These are phyloP conservation scores for Odontesthes bonariensis DNA, from an alignment of 2,113 vertebrate genomes.

Conservation along the genomic window DNA sequence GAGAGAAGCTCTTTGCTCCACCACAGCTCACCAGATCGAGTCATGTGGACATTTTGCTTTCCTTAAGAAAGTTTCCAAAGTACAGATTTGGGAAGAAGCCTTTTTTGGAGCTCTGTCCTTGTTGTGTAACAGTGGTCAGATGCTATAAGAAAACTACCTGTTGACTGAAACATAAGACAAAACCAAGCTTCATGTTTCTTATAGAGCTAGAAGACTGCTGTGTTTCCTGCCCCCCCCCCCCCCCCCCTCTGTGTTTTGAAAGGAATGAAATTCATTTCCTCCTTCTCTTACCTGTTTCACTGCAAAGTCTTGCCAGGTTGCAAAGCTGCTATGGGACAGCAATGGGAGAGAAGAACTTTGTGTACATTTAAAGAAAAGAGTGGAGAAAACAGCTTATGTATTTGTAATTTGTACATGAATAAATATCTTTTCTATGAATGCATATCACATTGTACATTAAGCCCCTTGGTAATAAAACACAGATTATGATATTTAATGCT, in stretches of 20 bases:
- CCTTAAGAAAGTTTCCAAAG: constrained; percentile 43
- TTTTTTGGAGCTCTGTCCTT: constrained; percentile 70
- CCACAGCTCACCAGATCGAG: constrained; percentile 77
- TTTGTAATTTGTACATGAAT: constrained; percentile 92
- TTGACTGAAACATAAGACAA: constrained; percentile 83
- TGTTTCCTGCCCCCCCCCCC: constrained; percentile 21
- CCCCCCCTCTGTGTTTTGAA: constrained; percentile 84
- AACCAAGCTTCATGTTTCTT: constrained; percentile 64
- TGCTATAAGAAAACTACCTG: constrained; percentile 76
- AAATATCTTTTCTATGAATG: constrained; percentile 88
- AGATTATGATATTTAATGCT: constrained; percentile 78
- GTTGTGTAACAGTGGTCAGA: constrained; percentile 72
- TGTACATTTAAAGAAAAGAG: constrained; percentile 89
- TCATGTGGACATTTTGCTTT: constrained; percentile 80
- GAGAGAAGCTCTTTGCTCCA: constrained; percentile 76
- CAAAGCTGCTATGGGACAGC: constrained; percentile 91
- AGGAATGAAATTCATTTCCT: constrained; percentile 77
- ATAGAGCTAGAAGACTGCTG: constrained; percentile 44
- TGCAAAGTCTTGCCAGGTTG: constrained; percentile 86
- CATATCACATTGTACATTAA: constrained; percentile 93
- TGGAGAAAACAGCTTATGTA: constrained; percentile 83
- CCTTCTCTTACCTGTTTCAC: constrained; percentile 83
- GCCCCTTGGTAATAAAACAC: constrained; percentile 90
- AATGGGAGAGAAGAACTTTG: constrained; percentile 83
- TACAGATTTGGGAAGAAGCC: constrained; percentile 73